A percentile compares a stretch with the other conserved stretches of the same genome.
Evolutionary conservation across 2,797 vertebrate genomes (phyloP).

Genomic region (Chelonia mydas): DNA sequence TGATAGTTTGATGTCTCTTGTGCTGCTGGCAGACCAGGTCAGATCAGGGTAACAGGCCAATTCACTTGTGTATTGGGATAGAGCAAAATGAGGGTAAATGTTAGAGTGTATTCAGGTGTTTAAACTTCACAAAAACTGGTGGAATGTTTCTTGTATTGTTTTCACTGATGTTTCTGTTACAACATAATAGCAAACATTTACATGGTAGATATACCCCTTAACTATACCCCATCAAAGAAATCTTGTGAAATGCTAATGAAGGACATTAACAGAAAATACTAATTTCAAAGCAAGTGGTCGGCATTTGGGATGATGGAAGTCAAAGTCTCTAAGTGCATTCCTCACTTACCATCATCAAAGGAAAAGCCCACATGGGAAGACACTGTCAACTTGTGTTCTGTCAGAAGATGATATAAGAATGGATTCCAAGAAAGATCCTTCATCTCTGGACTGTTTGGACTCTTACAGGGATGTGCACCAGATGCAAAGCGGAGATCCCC

Average conservation of each 20-base stretch:
- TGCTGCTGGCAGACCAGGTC: neutral
- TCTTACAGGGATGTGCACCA: neutral
- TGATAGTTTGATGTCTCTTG: neutral
- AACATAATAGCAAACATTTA: neutral
- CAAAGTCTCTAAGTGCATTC: neutral
- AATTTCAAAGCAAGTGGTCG: neutral
- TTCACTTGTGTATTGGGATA: neutral
- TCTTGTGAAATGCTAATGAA: neutral
- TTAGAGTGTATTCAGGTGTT: neutral
- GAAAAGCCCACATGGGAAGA: neutral
- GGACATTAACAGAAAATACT: neutral
- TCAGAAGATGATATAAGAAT: neutral
- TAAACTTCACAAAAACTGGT: neutral
- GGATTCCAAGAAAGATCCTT: neutral
- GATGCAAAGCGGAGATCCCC: neutral
- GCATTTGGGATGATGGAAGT: neutral
- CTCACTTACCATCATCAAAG: neutral
- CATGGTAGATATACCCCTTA: neutral
- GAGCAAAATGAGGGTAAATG: neutral
- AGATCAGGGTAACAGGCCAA: neutral
- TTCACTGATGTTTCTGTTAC: neutral
- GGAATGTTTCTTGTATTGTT: neutral
- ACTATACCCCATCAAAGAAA: neutral
- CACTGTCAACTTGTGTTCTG: neutral
- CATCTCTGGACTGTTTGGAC: neutral